Percentiles rank a stretch among this genome's conserved stretches.
phyloP scores from a whole-genome alignment of 1,140 invertebrate genomes.

The Camponotus floridanus region DNA sequence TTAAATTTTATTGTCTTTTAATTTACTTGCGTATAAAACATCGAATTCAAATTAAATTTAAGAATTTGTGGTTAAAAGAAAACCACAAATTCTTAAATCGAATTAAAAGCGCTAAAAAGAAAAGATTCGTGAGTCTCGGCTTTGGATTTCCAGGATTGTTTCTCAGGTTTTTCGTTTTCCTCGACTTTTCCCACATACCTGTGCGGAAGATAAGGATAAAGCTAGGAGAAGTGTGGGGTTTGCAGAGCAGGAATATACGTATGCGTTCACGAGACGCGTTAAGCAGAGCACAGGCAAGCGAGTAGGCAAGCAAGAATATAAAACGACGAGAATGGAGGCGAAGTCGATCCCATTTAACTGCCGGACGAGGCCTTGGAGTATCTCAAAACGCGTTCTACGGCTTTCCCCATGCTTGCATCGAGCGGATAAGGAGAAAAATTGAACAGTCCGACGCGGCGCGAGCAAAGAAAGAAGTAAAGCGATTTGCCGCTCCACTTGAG shows the following conservation, averaged over 20 bases:
- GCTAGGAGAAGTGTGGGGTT: conserved; percentile 8
- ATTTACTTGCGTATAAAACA: not conserved
- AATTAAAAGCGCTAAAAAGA: not conserved
- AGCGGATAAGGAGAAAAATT: conserved; percentile 52
- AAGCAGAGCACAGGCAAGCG: conserved; percentile 2
- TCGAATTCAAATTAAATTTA: conserved; percentile 3
- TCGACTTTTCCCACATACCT: conserved; percentile 33
- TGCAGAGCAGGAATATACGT: conserved; percentile 26
- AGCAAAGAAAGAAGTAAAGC: conserved; percentile 49
- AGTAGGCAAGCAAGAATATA: conserved; percentile 40
- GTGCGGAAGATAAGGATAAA: conserved; percentile 11
- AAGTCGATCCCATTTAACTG: conserved; percentile 62
- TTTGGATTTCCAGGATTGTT: conserved; percentile 31
- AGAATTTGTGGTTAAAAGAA: not conserved
- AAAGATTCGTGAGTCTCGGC: not conserved
- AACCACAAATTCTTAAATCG: not conserved
- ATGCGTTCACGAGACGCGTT: conserved; percentile 26
- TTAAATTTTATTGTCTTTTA: not conserved
- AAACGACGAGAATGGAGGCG: conserved; percentile 54
- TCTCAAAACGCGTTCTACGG: conserved; percentile 61
- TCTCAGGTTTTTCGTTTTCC: conserved; percentile 29
- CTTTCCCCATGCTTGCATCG: conserved; percentile 49
- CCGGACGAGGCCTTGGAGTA: conserved; percentile 58
- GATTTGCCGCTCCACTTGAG: conserved; percentile 44
- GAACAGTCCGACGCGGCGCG: conserved; percentile 6